Base-by-base conservation (phyloP, 2,113 vertebrate species). In the Dromaius novaehollandiae region DNA sequence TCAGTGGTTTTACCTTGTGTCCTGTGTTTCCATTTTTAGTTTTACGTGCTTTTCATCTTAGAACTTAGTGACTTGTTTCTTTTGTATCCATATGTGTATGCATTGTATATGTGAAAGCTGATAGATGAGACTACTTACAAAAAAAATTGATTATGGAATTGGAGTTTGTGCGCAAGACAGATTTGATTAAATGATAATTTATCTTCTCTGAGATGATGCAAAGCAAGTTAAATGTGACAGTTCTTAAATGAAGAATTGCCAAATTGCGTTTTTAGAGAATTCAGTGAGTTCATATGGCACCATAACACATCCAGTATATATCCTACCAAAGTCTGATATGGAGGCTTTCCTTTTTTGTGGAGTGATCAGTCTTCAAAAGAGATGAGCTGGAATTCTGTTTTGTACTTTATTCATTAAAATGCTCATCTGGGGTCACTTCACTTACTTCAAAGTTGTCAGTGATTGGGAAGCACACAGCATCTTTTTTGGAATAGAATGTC, bases 71-170 rank as follows among this genome's bases (percentile, higher is more conserved):
- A 24, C 42, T 22, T 2, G 3, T 32, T 88, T 70, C 17, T 83
- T 80, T 81, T 60, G 18, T 44, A 11, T 58, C 40, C 2, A 1
- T 2, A 0, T 56, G 2, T 69, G 1, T 38, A 4, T 61, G 3
- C 22, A 1, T 77, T n/a, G 3, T 25, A 3, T 32, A 4, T 36
- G 11, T 82, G 56, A 88, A 92, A 83, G 44, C 25, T 73, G 48
- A 19, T 34, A 81, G 63, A 26, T 5, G 6, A 73, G 42, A 32
- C 34, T n/a, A 50, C 17, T 76, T 83, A 28, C 17, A 71, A 26
- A 70, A 70, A 53, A 53, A 64, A 2, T 13, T 53, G 26, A 19
- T 75, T 46, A 24, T 78, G 10, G n/a, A 82, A 25, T 11, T 0
- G 0, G 7, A 8, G 50, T 68, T 71, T 32, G 30, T 32, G 1